Base-by-base conservation (phyloP, 1,140 invertebrate genomes). In the Heliconius nattereri region DNA sequence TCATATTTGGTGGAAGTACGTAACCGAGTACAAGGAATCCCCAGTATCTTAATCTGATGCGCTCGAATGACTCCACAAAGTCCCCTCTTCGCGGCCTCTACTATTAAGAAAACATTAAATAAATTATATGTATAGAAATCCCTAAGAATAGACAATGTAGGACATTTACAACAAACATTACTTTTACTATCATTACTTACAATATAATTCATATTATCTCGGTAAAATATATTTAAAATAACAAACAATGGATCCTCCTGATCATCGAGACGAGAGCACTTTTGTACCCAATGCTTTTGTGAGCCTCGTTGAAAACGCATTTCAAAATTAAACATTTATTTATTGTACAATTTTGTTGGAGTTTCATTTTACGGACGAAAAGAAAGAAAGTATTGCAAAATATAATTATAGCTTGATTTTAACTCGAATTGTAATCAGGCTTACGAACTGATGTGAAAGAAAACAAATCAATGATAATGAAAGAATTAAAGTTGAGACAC, bases 251-350 rank as follows among this genome's bases (percentile, higher is more conserved):
- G 16, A 45, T 52, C 49, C n/a, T 26, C 9, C 75, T 57, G 20
- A 76, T 60, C 35, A 37, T 45, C 26, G 57, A 23, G 57, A 40
- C 66, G 35, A 73, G 73, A 75, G 74, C 74, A 37, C 74, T 60
- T 75, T 75, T 73, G 40, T 73, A 49, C n/a, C 23, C 45, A 75
- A 52, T 32, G 26, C 73, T 57, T 54, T 57, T 57, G 52, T 75
- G 73, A 75, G 52, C 26, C 49, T 75, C 20, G 70, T 35, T 71
- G 52, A 76, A 54, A 76, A 76, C 37, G 23, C 32, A 76, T 76
- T 76, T 70, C 75, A 70, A 35, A 26, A 76, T 76, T 45, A 76
- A 76, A 76, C 35, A 45, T 70, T 45, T 76, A 75, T 75, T 54
- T n/a, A n/a, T 40, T 26, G 9, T 40, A 45, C 57, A 40, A 76